phyloP scores from a whole-genome alignment of 2,113 vertebrate genomes.

The Campylomormyrus tamandua region DNA sequence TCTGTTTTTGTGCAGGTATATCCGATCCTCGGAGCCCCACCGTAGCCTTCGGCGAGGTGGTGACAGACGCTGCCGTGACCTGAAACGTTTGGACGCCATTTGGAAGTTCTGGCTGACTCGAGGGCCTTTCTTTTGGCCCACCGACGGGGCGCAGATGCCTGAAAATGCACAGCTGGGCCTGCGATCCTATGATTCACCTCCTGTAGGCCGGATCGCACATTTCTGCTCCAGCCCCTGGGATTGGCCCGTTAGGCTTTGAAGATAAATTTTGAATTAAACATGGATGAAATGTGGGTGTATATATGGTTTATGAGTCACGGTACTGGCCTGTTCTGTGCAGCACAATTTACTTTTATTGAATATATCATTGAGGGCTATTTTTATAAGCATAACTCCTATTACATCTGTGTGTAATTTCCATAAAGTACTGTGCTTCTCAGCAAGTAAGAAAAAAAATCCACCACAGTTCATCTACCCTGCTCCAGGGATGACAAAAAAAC shows the following conservation, averaged over 20 bases:
- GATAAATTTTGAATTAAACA: slow-evolving; percentile 1
- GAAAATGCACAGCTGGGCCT: background rate
- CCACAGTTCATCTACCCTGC: background rate
- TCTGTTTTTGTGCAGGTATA: background rate
- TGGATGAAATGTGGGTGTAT: slow-evolving; percentile 4
- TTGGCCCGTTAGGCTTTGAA: background rate
- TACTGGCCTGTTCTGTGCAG: background rate
- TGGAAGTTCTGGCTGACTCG: background rate
- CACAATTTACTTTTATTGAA: slow-evolving; percentile 6
- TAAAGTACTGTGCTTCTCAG: background rate
- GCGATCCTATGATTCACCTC: background rate
- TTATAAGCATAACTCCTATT: background rate
- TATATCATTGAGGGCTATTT: slow-evolving; percentile 13
- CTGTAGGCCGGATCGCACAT: background rate
- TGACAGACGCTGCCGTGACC: background rate
- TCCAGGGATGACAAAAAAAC: background rate
- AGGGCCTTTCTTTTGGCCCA: background rate
- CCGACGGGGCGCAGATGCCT: background rate
- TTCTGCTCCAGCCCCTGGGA: background rate
- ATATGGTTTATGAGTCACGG: background rate
- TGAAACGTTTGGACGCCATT: background rate
- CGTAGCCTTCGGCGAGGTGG: background rate
- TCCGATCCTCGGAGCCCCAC: background rate
- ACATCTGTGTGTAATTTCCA: slow-evolving; percentile 8
- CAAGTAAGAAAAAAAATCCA: background rate